Conservation (phyloP, 2,888 invertebrate genomes). For the Metacarcinus magister region DNA sequence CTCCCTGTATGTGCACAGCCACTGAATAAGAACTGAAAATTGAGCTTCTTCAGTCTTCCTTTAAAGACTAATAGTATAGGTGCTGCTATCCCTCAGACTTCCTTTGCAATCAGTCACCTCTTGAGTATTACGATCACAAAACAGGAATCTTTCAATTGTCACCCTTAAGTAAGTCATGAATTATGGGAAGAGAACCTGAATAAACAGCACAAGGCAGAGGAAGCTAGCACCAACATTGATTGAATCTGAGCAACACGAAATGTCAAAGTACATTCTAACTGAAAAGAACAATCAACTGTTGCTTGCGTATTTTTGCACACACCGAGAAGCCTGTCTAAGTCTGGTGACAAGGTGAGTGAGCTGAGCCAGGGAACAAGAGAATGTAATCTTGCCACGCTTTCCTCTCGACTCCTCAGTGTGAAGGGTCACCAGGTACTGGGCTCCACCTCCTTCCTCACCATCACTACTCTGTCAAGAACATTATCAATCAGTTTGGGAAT, state of each 20-base stretch:
- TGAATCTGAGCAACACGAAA: conserved; percentile 63
- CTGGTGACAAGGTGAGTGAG: conserved; percentile 78
- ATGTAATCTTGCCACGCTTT: conserved; percentile 70
- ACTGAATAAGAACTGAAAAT: background rate
- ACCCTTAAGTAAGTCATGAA: conserved; percentile 13
- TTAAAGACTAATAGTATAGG: background rate
- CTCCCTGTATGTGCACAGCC: conserved; percentile 31
- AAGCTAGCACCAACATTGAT: conserved; percentile 67
- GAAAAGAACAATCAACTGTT: conserved; percentile 66
- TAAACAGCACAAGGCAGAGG: conserved; percentile 29
- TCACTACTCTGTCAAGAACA: conserved; percentile 71
- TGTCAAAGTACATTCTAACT: conserved; percentile 33
- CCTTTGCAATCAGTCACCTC: background rate
- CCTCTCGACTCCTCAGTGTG: conserved; percentile 67
- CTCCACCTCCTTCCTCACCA: conserved; percentile 73
- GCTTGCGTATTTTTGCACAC: conserved; percentile 78
- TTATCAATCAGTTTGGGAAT: background rate
- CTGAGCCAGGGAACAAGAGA: conserved; percentile 77
- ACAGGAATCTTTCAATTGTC: background rate
- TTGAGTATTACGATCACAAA: background rate
- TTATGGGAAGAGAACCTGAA: conserved; percentile 36
- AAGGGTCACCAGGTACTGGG: conserved; percentile 73
- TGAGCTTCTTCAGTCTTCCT: conserved; percentile 27
- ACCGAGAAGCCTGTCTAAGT: conserved; percentile 76
- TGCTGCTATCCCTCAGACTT: background rate